These are phyloP conservation scores for Rhopalosiphum padi DNA, from an alignment of 1,140 invertebrate genomes.

Conservation along the genomic window DNA sequence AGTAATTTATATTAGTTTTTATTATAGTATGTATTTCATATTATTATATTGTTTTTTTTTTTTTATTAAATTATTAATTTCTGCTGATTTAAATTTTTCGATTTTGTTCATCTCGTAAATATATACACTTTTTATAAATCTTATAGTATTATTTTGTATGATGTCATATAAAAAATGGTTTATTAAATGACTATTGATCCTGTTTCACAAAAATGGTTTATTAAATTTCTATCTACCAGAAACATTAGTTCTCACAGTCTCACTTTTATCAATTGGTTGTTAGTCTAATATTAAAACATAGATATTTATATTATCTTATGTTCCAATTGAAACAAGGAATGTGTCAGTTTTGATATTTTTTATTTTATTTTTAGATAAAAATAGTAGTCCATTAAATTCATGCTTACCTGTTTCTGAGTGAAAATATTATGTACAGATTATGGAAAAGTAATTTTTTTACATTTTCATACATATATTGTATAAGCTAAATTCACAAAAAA, in stretches of 20 bases:
- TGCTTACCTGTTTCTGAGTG: no score
- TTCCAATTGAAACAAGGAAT: no score
- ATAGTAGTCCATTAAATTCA: no score
- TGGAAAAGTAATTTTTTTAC: no score
- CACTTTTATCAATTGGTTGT: no score
- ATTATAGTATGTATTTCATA: slow-evolving; percentile 1
- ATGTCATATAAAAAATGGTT: background rate
- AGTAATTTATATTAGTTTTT: slow-evolving; percentile 6
- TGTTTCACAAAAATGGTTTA: background rate
- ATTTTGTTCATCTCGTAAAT: background rate
- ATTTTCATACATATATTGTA: no score
- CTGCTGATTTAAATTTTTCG: background rate
- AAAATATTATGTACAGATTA: no score
- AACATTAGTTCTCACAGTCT: background rate
- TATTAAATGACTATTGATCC: background rate
- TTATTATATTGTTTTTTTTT: background rate
- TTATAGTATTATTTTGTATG: background rate
- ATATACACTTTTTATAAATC: background rate
- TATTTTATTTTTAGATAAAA: no score
- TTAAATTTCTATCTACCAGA: background rate
- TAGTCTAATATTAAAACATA: no score
- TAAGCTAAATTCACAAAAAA: no score
- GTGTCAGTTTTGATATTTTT: no score
- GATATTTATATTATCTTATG: no score
- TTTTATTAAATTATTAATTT: background rate